Percentiles rank a stretch among this genome's conserved stretches.
These are phyloP conservation scores for Rugalucina vietnamica DNA, from an alignment of 2,888 invertebrate genomes.

Conservation along the genomic window DNA sequence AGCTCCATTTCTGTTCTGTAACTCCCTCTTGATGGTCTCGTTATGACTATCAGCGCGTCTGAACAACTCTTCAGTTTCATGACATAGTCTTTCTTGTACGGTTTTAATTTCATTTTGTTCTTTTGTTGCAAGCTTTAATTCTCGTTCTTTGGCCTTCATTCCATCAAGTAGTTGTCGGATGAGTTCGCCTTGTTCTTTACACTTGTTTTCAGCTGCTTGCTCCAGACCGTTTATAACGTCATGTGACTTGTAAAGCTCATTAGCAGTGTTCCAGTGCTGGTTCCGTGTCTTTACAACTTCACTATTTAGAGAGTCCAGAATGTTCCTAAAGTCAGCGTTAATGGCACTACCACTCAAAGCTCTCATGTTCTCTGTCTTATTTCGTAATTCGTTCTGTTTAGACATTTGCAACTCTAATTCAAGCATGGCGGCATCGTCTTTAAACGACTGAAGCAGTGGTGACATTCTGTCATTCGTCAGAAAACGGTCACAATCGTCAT, in stretches of 20 bases:
- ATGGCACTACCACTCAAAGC: slow-evolving; percentile 1
- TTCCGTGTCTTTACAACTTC: slow-evolving; percentile 67
- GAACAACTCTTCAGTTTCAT: slow-evolving; percentile 70
- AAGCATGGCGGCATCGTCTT: slow-evolving; percentile 69
- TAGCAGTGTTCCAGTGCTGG: slow-evolving; percentile 67
- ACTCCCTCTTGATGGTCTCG: slow-evolving; percentile 63
- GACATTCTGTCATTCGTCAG: slow-evolving; percentile 37
- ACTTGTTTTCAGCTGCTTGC: slow-evolving; percentile 67
- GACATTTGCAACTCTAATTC: slow-evolving; percentile 69
- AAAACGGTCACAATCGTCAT: background rate
- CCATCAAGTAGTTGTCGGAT: slow-evolving; percentile 67
- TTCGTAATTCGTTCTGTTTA: slow-evolving; percentile 71
- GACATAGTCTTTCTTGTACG: slow-evolving; percentile 66
- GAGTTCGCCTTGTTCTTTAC: slow-evolving; percentile 67
- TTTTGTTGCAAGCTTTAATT: slow-evolving; percentile 52
- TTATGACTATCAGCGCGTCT: slow-evolving; percentile 68
- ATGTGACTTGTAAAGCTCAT: slow-evolving; percentile 69
- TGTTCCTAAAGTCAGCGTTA: slow-evolving; percentile 24
- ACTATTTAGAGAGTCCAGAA: slow-evolving; percentile 52
- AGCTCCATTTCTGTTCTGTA: slow-evolving; percentile 59
- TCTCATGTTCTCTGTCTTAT: slow-evolving; percentile 54
- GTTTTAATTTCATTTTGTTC: slow-evolving; percentile 64
- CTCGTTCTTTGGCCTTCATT: slow-evolving; percentile 66
- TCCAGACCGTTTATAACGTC: slow-evolving; percentile 69
- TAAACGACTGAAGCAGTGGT: slow-evolving; percentile 68